Percentiles rank a stretch among this genome's conserved stretches.
These are phyloP conservation scores for Pseudeuparius sepicola DNA, from an alignment of 2,888 invertebrate species.

Conservation along the genomic window DNA sequence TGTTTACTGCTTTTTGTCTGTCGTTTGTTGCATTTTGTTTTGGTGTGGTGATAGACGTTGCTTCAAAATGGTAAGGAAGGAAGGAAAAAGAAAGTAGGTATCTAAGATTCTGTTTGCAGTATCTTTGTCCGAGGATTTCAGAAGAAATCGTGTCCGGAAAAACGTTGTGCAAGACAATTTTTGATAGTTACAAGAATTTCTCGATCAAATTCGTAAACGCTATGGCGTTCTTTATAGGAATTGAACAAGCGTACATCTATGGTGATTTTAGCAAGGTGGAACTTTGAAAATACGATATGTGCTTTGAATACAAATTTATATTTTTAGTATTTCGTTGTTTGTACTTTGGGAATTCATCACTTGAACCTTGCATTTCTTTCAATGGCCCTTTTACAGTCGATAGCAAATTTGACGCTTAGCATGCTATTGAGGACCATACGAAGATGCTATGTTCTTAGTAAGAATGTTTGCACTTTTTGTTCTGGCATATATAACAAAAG, in stretches of 20 bases:
- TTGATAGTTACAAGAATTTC: no score
- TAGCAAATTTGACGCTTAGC: constrained; percentile 70
- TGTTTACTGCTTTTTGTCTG: no score
- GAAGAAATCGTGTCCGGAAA: no score
- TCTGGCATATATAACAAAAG: constrained; percentile 4
- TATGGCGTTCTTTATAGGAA: constrained; percentile 69
- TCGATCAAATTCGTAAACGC: no score
- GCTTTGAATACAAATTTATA: constrained; percentile 1
- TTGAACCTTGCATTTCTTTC: constrained; percentile 65
- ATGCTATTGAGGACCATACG: constrained; percentile 68
- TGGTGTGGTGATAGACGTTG: no score
- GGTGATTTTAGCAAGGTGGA: constrained; percentile 69
- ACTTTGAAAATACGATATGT: neutral
- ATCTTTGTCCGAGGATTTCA: no score
- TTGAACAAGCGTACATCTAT: constrained; percentile 77
- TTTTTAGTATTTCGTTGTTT: constrained; percentile 69
- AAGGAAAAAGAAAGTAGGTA: no score
- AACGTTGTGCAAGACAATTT: no score
- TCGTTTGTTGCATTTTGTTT: no score
- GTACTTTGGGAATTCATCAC: constrained; percentile 65
- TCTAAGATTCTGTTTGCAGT: no score
- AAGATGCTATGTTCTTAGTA: constrained; percentile 63
- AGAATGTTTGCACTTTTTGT: constrained; percentile 23
- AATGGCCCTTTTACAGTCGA: constrained; percentile 62
- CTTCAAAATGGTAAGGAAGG: no score